A percentile compares a stretch with the other conserved stretches of the same genome.
Conservation (phyloP, 2,113 vertebrate species). For the Nycticebus coucang region DNA sequence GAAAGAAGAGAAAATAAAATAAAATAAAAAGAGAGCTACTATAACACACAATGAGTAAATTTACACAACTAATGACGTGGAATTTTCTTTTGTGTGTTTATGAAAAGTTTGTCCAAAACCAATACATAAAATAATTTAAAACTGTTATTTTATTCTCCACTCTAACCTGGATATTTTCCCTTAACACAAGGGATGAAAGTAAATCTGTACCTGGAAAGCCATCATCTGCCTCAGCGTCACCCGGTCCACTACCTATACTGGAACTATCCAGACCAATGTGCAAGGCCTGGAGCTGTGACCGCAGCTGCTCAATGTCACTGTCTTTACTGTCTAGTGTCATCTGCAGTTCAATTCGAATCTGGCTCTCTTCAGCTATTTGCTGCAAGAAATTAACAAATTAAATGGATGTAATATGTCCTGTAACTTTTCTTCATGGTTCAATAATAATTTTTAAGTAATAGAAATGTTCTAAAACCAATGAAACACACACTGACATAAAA, state of each 20-base stretch:
- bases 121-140: slow-evolving; percentile 35
- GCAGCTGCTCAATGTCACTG: slow-evolving; percentile 99
- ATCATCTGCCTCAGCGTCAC: slow-evolving; percentile 94
- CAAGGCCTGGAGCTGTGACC: slow-evolving; percentile 92
- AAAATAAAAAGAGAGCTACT: slow-evolving; percentile 62
- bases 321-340: slow-evolving; percentile 99
- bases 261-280: slow-evolving; percentile 94
- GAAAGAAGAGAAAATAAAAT: slow-evolving; percentile 74
- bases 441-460: neutral
- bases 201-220: slow-evolving; percentile 89
- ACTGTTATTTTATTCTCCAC: slow-evolving; percentile 3
- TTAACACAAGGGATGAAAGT: neutral
- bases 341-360: slow-evolving; percentile 96
- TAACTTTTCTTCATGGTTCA: neutral
- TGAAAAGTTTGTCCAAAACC: slow-evolving; percentile 17
- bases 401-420: neutral
- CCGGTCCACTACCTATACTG: slow-evolving; percentile 94
- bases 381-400: slow-evolving; percentile 75
- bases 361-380: slow-evolving; percentile 98
- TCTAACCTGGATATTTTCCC: neutral
- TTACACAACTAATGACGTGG: slow-evolving; percentile 50
- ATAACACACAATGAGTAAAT: neutral
- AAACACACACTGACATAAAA: neutral
- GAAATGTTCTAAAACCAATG: neutral
- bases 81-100: neutral